Conservation (phyloP, 2,113 vertebrate genomes). For the Melanotaenia duboulayi region DNA sequence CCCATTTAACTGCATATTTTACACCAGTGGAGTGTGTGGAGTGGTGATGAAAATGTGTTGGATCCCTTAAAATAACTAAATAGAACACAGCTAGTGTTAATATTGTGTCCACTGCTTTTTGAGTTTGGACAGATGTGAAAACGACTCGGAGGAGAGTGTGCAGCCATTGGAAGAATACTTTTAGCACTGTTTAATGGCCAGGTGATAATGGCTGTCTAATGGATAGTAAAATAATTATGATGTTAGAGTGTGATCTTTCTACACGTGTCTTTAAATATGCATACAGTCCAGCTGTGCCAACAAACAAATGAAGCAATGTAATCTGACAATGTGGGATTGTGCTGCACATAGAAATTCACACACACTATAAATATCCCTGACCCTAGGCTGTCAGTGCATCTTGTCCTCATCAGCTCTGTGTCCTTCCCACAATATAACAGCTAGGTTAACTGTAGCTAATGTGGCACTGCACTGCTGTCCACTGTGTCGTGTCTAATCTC, state of each 20-base stretch:
- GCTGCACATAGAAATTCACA: constrained; percentile 28
- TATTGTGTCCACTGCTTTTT: neutral
- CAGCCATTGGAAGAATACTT: constrained; percentile 6
- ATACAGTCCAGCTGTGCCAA: constrained; percentile 34
- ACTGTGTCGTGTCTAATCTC: constrained; percentile 25
- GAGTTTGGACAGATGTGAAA: constrained; percentile 6
- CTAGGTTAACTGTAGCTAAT: constrained; percentile 66
- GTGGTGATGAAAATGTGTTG: neutral
- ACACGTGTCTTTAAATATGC: constrained; percentile 36
- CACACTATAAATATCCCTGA: constrained; percentile 74
- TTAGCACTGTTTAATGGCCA: constrained; percentile 1
- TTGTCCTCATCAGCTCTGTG: constrained; percentile 67
- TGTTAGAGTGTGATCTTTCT: constrained; percentile 30
- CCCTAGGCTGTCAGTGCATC: constrained; percentile 68
- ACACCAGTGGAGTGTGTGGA: constrained; percentile 24
- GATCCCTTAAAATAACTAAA: neutral
- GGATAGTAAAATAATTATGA: constrained; percentile 53
- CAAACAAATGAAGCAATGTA: constrained; percentile 50
- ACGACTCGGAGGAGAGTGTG: constrained; percentile 7
- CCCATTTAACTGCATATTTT: constrained; percentile 43
- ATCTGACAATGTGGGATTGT: constrained; percentile 57
- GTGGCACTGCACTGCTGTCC: constrained; percentile 34
- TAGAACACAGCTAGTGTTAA: neutral
- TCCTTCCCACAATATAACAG: constrained; percentile 64
- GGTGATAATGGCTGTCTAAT: constrained; percentile 23